Evolutionary conservation across 2,888 invertebrate species (phyloP).

Genomic region (Gryllus longicercus): DNA sequence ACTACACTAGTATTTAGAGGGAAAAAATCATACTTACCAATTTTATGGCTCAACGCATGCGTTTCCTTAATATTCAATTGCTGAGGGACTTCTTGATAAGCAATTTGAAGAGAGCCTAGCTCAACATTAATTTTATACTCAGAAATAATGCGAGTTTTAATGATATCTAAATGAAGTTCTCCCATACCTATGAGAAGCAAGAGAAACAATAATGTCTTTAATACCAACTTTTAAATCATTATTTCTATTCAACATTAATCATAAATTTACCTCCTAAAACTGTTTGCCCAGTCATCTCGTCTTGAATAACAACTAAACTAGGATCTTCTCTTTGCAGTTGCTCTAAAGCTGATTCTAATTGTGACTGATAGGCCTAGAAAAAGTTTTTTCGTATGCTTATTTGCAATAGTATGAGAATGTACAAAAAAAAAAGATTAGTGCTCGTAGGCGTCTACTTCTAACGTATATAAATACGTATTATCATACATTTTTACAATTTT

Average conservation of each 20-base stretch:
- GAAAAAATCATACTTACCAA: constrained; percentile 47
- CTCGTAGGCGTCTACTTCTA: too few relatives aligned
- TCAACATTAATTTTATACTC: constrained; percentile 91
- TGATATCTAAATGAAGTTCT: constrained; percentile 92
- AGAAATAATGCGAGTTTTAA: constrained; percentile 78
- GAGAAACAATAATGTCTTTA: too few relatives aligned
- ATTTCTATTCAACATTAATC: constrained; percentile 3
- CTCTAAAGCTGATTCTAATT: constrained; percentile 74
- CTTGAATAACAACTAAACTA: constrained; percentile 70
- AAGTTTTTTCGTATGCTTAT: neutral
- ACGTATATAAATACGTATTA: too few relatives aligned
- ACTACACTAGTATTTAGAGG: too few relatives aligned
- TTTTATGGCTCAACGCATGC: constrained; percentile 58
- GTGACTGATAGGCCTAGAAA: constrained; percentile 61
- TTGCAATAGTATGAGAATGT: too few relatives aligned
- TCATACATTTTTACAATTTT: too few relatives aligned
- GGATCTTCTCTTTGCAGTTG: constrained; percentile 89
- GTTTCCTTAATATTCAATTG: constrained; percentile 49
- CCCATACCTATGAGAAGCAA: constrained; percentile 77
- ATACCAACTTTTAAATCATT: too few relatives aligned
- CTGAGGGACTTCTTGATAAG: constrained; percentile 77
- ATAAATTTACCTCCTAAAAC: constrained; percentile 64
- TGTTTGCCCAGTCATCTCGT: constrained; percentile 81
- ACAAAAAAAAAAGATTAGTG: too few relatives aligned
- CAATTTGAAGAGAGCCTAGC: constrained; percentile 86